phyloP scores from a whole-genome alignment of 2,797 vertebrate genomes.

The Bradypodion ventrale region DNA sequence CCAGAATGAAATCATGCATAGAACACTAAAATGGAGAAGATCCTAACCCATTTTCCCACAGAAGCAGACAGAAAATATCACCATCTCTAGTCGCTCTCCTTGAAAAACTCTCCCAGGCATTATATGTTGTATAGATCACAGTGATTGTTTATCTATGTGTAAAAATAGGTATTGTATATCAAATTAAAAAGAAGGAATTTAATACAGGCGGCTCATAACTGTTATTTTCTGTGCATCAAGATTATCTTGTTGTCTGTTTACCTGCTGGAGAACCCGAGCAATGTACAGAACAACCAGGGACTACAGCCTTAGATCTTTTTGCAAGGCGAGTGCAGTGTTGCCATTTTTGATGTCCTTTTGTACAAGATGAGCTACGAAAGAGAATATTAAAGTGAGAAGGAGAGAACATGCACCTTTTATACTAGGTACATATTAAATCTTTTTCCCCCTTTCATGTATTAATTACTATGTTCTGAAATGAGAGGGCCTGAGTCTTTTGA shows the following conservation, averaged over 20 bases:
- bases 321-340: background rate
- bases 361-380: slow-evolving; percentile 24
- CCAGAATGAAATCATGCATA: background rate
- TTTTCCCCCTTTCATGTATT: background rate
- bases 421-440: background rate
- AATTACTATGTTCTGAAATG: slow-evolving; percentile 5
- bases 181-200: background rate
- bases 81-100: background rate
- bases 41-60: background rate
- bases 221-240: background rate
- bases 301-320: background rate
- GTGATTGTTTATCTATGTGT: background rate
- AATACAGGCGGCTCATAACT: background rate
- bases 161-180: background rate
- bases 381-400: slow-evolving; percentile 38
- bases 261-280: background rate
- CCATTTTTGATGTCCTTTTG: slow-evolving; percentile 27
- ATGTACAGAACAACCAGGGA: background rate
- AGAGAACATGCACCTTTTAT: slow-evolving; percentile 8
- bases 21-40: background rate
- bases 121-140: background rate
- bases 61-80: background rate
- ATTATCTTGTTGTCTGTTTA: background rate
- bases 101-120: background rate
- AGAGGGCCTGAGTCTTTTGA: background rate